Conservation (phyloP, 2,797 vertebrate genomes). For the Geotrypetes seraphini region DNA sequence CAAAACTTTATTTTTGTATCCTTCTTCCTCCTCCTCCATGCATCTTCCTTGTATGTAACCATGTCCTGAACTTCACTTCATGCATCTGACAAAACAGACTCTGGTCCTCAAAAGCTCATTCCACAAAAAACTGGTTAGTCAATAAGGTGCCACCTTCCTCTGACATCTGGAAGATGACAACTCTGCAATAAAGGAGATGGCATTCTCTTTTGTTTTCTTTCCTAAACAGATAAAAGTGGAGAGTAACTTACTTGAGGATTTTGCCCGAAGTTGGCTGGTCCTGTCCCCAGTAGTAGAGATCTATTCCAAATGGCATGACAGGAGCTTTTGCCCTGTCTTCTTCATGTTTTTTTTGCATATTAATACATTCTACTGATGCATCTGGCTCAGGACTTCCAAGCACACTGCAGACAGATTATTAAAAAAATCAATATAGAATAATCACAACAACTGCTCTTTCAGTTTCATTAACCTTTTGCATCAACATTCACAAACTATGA, state of each 20-base stretch:
- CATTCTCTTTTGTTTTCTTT: no score
- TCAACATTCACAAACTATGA: background rate
- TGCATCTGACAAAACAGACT: no score
- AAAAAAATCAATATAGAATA: slow-evolving; percentile 7
- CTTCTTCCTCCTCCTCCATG: no score
- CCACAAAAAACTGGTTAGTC: no score
- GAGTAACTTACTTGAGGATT: slow-evolving; percentile 72
- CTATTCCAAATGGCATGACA: slow-evolving; percentile 76
- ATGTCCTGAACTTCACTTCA: no score
- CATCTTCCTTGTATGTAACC: no score
- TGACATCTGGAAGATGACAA: no score
- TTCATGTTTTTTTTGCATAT: slow-evolving; percentile 24
- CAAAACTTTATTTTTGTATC: no score
- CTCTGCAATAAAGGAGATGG: no score
- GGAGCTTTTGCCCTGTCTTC: slow-evolving; percentile 55
- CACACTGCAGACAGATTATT: background rate
- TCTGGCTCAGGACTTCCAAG: slow-evolving; percentile 1
- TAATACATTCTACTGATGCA: slow-evolving; percentile 4
- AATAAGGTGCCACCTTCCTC: no score
- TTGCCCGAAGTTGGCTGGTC: slow-evolving; percentile 71
- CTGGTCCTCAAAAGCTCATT: no score
- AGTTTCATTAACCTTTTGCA: slow-evolving; percentile 3
- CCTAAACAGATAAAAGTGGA: background rate
- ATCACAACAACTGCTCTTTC: background rate
- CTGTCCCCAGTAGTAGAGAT: slow-evolving; percentile 84